Conservation (phyloP, 2,797 vertebrate genomes). For the Cynopterus sphinx region DNA sequence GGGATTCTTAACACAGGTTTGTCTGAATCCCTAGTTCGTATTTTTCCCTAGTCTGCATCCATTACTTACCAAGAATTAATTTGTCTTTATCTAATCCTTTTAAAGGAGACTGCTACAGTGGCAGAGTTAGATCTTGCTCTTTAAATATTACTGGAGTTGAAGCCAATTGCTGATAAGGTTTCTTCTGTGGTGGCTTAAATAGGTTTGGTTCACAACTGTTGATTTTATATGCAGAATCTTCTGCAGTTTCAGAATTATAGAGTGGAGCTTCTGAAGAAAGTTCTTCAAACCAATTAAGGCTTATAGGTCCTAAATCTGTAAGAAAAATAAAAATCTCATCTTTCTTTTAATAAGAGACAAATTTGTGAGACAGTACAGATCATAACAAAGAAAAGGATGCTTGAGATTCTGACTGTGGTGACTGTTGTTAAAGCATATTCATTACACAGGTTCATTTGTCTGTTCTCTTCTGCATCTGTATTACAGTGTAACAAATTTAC, state of each 20-base stretch:
- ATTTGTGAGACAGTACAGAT: not conserved
- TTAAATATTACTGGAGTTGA: slow-evolving; percentile 94
- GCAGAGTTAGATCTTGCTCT: slow-evolving; percentile 78
- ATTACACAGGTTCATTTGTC: slow-evolving; percentile 3
- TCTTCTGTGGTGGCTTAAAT: slow-evolving; percentile 89
- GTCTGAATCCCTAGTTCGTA: not conserved
- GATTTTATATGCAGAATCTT: slow-evolving; percentile 79
- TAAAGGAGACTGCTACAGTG: slow-evolving; percentile 82
- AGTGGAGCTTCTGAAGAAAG: slow-evolving; percentile 86
- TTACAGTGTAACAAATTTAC: not conserved
- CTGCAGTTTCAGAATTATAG: slow-evolving; percentile 77
- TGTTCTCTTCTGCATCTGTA: not conserved
- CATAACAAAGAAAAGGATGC: not conserved
- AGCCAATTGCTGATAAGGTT: slow-evolving; percentile 87
- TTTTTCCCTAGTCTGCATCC: not conserved
- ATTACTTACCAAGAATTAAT: slow-evolving; percentile 84
- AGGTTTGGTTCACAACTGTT: slow-evolving; percentile 79
- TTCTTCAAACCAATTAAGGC: slow-evolving; percentile 95
- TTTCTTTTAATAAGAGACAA: slow-evolving; percentile 47
- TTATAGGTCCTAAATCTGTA: slow-evolving; percentile 92
- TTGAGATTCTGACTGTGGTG: slow-evolving; percentile 24
- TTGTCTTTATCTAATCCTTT: slow-evolving; percentile 80
- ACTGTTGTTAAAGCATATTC: not conserved
- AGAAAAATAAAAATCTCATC: slow-evolving; percentile 45
- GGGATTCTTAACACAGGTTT: slow-evolving; percentile 7